Conservation (phyloP, 2,888 invertebrate genomes). For the Temnothorax rugatulus region DNA sequence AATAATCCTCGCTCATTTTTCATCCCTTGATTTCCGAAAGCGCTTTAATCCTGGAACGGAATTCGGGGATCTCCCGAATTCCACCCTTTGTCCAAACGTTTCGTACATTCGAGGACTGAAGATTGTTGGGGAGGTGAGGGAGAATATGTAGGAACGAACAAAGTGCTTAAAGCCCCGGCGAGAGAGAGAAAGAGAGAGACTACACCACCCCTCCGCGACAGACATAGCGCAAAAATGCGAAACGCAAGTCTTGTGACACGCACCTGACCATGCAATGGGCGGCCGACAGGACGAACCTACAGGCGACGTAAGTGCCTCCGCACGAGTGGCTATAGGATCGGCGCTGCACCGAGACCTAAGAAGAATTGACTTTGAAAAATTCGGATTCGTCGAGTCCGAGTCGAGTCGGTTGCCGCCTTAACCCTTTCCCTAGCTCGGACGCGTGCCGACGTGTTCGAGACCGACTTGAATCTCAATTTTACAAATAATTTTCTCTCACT, state of each 20-base stretch:
- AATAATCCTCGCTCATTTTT: conserved; percentile 9
- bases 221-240: conserved; percentile 43
- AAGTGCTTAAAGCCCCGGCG: conserved; percentile 41
- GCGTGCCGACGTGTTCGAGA: background rate
- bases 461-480: background rate
- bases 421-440: background rate
- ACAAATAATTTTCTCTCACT: background rate
- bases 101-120: conserved; percentile 11
- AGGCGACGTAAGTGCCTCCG: conserved; percentile 80
- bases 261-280: conserved; percentile 83
- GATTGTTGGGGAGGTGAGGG: background rate
- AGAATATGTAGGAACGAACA: background rate
- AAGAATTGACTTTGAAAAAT: conserved; percentile 75
- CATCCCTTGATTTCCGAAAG: background rate
- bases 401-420: conserved; percentile 42
- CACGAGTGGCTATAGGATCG: conserved; percentile 77
- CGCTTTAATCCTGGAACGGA: conserved; percentile 11
- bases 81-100: conserved; percentile 9
- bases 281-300: conserved; percentile 81
- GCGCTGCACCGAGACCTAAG: conserved; percentile 76
- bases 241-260: conserved; percentile 67
- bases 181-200: conserved; percentile 32
- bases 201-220: conserved; percentile 47
- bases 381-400: conserved; percentile 69
- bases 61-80: background rate